phyloP scores from a whole-genome alignment of 2,113 vertebrate genomes.

The Phaethon lepturus region DNA sequence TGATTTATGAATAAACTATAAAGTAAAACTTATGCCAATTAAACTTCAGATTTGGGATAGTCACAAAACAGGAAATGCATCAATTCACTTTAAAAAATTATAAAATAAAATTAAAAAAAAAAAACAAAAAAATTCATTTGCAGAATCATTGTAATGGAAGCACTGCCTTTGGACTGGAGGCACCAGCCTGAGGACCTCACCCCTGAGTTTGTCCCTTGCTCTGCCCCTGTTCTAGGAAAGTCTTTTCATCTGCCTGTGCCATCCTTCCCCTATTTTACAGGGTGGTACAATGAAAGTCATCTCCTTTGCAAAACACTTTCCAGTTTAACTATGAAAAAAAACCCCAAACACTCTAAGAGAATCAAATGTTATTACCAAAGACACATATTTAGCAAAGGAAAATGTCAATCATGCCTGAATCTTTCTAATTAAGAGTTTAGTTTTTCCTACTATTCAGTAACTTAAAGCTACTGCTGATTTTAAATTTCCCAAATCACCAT shows the following conservation, averaged over 20 bases:
- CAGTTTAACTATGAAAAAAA: not conserved
- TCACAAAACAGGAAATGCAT: not conserved
- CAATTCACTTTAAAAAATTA: not conserved
- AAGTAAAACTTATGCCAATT: not conserved
- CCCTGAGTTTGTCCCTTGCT: not conserved
- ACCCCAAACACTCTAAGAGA: not conserved
- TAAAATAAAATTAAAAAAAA: not conserved
- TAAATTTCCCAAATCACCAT: not conserved
- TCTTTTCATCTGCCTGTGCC: not conserved
- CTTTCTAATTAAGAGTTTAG: not conserved
- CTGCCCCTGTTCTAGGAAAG: not conserved
- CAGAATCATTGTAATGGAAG: not conserved
- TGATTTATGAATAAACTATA: not conserved
- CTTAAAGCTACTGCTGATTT: not conserved
- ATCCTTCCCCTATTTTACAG: not conserved
- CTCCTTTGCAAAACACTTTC: not conserved
- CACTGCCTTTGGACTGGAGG: not conserved
- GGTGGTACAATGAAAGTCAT: not conserved
- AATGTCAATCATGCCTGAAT: not conserved
- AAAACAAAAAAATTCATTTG: not conserved
- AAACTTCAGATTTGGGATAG: not conserved
- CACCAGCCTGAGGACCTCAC: not conserved
- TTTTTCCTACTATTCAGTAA: not conserved
- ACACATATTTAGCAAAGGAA: not conserved
- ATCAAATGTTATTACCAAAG: not conserved